Percentiles rank a stretch among this genome's conserved stretches.
phyloP scores from a whole-genome alignment of 2,888 invertebrate species.

The Caenorhabditis virilis region DNA sequence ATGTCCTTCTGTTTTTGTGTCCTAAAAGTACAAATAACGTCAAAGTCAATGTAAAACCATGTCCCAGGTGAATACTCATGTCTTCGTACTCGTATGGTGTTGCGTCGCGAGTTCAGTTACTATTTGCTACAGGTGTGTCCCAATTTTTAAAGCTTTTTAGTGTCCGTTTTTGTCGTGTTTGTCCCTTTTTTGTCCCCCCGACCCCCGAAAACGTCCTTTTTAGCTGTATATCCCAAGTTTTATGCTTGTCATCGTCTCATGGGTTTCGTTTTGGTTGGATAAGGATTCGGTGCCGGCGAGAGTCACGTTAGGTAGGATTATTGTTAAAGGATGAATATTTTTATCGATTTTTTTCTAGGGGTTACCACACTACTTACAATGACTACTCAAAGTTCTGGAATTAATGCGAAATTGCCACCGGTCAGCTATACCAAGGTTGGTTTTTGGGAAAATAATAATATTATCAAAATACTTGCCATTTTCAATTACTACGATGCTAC shows the following conservation, averaged over 20 bases:
- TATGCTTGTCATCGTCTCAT: slow-evolving; percentile 81
- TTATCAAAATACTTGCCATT: too few relatives aligned
- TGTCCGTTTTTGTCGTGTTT: slow-evolving; percentile 81
- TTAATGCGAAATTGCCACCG: slow-evolving; percentile 66
- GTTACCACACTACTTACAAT: slow-evolving; percentile 94
- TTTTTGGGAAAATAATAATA: too few relatives aligned
- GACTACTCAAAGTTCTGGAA: slow-evolving; percentile 77
- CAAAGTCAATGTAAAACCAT: too few relatives aligned
- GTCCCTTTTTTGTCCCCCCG: slow-evolving; percentile 95
- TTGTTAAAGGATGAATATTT: not conserved
- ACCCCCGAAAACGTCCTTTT: slow-evolving; percentile 85
- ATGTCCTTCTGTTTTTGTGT: not conserved
- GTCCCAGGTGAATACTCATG: slow-evolving; percentile 64
- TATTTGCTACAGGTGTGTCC: slow-evolving; percentile 38
- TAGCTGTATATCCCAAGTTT: slow-evolving; percentile 91
- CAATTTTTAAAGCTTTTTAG: too few relatives aligned
- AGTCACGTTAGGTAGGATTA: slow-evolving; percentile 59
- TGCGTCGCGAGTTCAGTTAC: slow-evolving; percentile 81
- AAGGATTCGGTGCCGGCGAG: slow-evolving; percentile 69
- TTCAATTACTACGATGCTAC: too few relatives aligned
- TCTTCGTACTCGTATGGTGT: slow-evolving; percentile 61
- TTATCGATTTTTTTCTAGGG: slow-evolving; percentile 72
- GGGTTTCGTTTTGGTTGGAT: slow-evolving; percentile 64
- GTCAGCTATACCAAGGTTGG: slow-evolving; percentile 56
- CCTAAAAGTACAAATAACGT: too few relatives aligned